These are phyloP conservation scores for Sus cebifrons DNA, from an alignment of 2,797 vertebrate genomes.

Conservation along the genomic window DNA sequence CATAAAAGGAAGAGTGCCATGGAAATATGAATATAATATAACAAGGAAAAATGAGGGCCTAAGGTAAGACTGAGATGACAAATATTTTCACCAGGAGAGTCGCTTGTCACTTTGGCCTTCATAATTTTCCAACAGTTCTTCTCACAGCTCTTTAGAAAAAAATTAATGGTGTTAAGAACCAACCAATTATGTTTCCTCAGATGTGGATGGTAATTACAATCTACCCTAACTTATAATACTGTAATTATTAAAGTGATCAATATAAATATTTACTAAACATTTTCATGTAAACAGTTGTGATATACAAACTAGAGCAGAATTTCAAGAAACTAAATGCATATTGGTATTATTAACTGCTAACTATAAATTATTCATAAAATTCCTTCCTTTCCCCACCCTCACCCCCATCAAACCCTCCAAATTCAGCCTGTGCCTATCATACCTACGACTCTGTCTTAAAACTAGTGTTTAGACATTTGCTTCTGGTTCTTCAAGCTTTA, in stretches of 20 bases:
- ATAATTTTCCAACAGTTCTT: background rate
- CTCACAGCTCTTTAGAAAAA: background rate
- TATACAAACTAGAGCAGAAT: background rate
- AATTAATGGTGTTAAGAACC: background rate
- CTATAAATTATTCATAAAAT: background rate
- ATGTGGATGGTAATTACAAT: background rate
- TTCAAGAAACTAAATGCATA: conserved; percentile 27
- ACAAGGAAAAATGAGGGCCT: background rate
- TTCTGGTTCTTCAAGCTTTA: background rate
- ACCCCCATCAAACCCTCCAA: background rate
- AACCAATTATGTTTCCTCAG: background rate
- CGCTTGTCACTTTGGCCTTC: background rate
- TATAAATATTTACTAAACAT: conserved; percentile 21
- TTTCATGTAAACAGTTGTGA: background rate
- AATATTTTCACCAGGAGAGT: background rate
- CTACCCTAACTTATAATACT: background rate
- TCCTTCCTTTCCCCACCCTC: background rate
- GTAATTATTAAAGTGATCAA: background rate
- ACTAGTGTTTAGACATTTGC: background rate
- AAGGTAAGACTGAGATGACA: background rate
- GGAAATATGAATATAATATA: background rate
- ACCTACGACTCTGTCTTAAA: background rate
- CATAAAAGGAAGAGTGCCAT: background rate
- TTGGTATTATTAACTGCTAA: background rate
- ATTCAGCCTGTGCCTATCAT: background rate